Evolutionary conservation across 2,888 invertebrate genomes (phyloP), one percentile per base, ranked within the genome.

Genomic region (Julus scandinavius): DNA sequence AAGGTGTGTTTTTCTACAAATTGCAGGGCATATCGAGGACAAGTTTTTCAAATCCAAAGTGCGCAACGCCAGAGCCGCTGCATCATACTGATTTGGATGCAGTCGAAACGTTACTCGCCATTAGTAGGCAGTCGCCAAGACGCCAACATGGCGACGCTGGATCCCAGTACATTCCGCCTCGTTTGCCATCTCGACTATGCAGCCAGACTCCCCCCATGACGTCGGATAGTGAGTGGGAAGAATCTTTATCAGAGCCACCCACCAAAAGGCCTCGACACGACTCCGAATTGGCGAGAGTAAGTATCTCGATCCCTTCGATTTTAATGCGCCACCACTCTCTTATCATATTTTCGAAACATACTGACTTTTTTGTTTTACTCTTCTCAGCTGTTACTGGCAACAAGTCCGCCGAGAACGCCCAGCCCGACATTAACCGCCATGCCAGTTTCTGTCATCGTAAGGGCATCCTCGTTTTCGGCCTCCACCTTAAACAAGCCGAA

Each of bases 371-470:
- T 29, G 2, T 6, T 54, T 87, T 87, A 63, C 88, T 88, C 80
- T 89, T 91, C 90, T 29, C 92, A 94, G 89, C 92, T 93, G 90
- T 88, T 91, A 88, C 87, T 90, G 87, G 88, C 90, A n/a, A 89
- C 88, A 5, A 90, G 89, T 87, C 90, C 90, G 38, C 90, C 90
- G 50, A 86, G 90, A n/a, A 90, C 90, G 40, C 90, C 90, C 54
- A 89, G 90, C 85, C 90, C 90, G 83, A 87, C 89, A n/a, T 89
- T 91, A n/a, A 91, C 92, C 2, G 90, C 91, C 5, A 90, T 92
- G 89, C 92, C 92, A 50, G 93, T 95, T 50, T 96, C 97, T 15
- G 97, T 97, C 90, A 97, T 97, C 90, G 97, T 97, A 96, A 95
- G 95, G 90, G 97, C 96, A 9, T 95, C 96, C 58, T 96, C 95